Conservation (phyloP, 2,888 invertebrate genomes). For the Phaonia tiefii region DNA sequence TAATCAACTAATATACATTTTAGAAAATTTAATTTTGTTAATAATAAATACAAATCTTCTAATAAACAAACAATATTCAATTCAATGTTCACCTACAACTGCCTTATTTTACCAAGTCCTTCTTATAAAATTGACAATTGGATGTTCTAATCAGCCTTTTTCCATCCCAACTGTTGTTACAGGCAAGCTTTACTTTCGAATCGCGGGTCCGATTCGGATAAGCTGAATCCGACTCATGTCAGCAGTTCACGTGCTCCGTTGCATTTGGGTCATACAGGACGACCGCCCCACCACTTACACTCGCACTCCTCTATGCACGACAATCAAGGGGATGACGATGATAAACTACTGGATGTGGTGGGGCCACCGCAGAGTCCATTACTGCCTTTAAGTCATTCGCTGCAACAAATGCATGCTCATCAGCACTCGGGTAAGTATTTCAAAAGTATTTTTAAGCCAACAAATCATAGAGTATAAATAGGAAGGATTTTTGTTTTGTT, state of each 20-base stretch:
- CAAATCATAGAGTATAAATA: background rate
- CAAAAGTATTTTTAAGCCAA: background rate
- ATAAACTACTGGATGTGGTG: slow-evolving; percentile 92
- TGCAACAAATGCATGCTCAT: slow-evolving; percentile 81
- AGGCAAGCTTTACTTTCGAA: slow-evolving; percentile 86
- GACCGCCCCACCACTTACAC: slow-evolving; percentile 77
- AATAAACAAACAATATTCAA: too few relatives aligned
- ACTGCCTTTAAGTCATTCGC: slow-evolving; percentile 82
- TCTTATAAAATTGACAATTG: slow-evolving; percentile 69
- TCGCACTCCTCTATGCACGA: slow-evolving; percentile 75
- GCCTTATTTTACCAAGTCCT: background rate
- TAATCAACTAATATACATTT: too few relatives aligned
- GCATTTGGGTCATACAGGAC: slow-evolving; percentile 79
- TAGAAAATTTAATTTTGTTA: too few relatives aligned
- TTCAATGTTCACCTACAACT: too few relatives aligned
- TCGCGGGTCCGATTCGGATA: slow-evolving; percentile 81
- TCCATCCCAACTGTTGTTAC: slow-evolving; percentile 81
- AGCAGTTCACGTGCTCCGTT: slow-evolving; percentile 81
- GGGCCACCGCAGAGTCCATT: slow-evolving; percentile 92
- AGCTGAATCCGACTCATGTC: slow-evolving; percentile 82
- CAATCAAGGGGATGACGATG: slow-evolving; percentile 88
- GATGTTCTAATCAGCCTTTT: slow-evolving; percentile 79
- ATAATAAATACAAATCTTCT: too few relatives aligned
- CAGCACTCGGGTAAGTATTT: slow-evolving; percentile 80
- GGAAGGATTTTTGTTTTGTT: too few relatives aligned